Base-by-base conservation (phyloP, 2,797 vertebrate species). In the Limosa lapponica region DNA sequence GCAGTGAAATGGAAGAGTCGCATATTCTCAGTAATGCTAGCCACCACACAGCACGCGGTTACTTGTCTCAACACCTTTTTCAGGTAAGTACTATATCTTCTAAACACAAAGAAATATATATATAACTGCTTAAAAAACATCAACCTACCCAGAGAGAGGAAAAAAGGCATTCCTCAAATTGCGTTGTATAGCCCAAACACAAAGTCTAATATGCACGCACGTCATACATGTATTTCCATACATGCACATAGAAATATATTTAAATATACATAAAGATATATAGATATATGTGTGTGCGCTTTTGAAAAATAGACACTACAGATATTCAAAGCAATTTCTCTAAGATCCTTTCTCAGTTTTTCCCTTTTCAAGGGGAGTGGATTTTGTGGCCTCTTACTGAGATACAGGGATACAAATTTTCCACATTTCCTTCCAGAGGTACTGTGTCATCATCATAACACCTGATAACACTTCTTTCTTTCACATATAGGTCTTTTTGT, bases 181-280 rank as follows among this genome's bases (percentile, higher is more conserved):
- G 24, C 7, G n/a, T 16, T 3, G 13, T 28, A 4, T 24, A 65
- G 23, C 9, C 19, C 52, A 61, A 59, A 59, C 22, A 54, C 80
- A 71, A 82, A 79, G 17, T 16, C 23, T 23, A n/a, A 87, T 34
- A 66, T 4, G 28, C 12, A 34, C 2, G 6, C 8, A 54, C 13
- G 30, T 39, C 32, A 24, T 32, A 32, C 8, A 3, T 8, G 5
- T 36, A 65, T 81, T 83, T 78, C 39, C 54, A 58, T 19, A 36
- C 0, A 4, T 13, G 24, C 7, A 39, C 0, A 1, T 10, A 19
- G 4, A 93, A 57, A 57, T 16, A 64, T 1, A 48, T 8, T 3
- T 6, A 52, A 73, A 55, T 39, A 58, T n/a, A 51, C 6, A 72
- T 43, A 23, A 24, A 72, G 59, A 73, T 15, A 6, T 1, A 19